Base-by-base conservation (phyloP, 64 coral and sea anemone species). In the Stichodactyla helianthus region DNA sequence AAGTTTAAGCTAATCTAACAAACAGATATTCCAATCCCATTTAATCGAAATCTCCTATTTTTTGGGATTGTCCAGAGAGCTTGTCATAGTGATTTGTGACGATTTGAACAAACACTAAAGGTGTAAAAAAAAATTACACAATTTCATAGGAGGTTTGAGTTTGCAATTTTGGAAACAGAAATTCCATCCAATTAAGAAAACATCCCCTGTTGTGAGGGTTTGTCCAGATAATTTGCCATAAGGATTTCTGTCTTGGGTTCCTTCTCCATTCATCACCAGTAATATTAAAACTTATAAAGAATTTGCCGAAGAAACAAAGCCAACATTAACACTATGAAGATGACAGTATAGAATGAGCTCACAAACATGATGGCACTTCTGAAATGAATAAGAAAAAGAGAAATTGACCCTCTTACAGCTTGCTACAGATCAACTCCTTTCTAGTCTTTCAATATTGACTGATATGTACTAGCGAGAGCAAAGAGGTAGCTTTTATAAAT, bases 261-360 rank as follows among this genome's bases (percentile, higher is more conserved):
- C 91, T 88, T 19, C 94, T 63, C 87, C 91, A 95, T 89, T 95
- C 94, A 87, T 95, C 94, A 10, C 94, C 94, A 58, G 94, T 95
- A 26, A 95, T 83, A 74, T 95, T 93, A 57, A 95, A 90, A 52
- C 90, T 95, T 65, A 95, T 89, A 13, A 95, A 93, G 54, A 80
- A 6, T 26, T 83, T 95, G 94, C 14, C 93, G 94, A 5, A 87
- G 11, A 19, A 95, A 77, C 16, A 95, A 87, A 26, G 84, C 88
- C 0, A 64, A 84, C 94, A 95, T 93, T 77, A 87, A 88, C 25
- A 95, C 82, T 51, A 93, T 87, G 19, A 95, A 95, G 0, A 95
- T 77, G 4, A 95, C 59, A 82, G 78, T 83, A 52, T 95, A 95
- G 70, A 90, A 93, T 4, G 56, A 87, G 7, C 89, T 67, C 0